A percentile compares a stretch with the other conserved stretches of the same genome.
Evolutionary conservation across 2,113 vertebrate species (phyloP).

Genomic region (Trematomus loennbergii): DNA sequence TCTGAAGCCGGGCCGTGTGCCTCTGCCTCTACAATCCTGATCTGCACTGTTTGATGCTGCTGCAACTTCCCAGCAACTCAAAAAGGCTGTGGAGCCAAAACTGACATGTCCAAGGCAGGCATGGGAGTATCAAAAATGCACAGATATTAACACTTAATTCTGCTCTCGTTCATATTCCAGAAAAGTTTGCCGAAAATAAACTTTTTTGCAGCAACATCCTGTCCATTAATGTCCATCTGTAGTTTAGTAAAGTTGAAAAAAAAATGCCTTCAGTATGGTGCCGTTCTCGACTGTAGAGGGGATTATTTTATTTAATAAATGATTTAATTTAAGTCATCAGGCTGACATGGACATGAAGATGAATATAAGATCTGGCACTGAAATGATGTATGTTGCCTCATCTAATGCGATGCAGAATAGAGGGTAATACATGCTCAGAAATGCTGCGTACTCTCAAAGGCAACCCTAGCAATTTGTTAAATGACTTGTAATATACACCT

Average conservation of each 20-base stretch:
- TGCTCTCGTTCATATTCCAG: slow-evolving; percentile 13
- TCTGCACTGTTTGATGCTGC: slow-evolving; percentile 61
- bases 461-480: slow-evolving; percentile 10
- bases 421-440: background rate
- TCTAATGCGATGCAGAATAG: background rate
- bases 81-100: slow-evolving; percentile 26
- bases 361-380: background rate
- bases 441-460: background rate
- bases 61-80: slow-evolving; percentile 37
- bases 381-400: background rate
- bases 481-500: background rate
- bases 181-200: background rate
- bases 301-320: background rate
- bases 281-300: background rate
- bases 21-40: slow-evolving; percentile 46
- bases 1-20: slow-evolving; percentile 52
- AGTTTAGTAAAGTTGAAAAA: background rate
- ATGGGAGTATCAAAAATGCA: slow-evolving; percentile 18
- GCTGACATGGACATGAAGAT: slow-evolving; percentile 20
- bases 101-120: background rate
- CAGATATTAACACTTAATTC: slow-evolving; percentile 13
- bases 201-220: background rate
- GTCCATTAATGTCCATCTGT: background rate
- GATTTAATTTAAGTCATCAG: background rate
- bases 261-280: background rate